A percentile compares a stretch with the other conserved stretches of the same genome.
phyloP scores from a whole-genome alignment of 2,113 vertebrate genomes.

The Grus americana region DNA sequence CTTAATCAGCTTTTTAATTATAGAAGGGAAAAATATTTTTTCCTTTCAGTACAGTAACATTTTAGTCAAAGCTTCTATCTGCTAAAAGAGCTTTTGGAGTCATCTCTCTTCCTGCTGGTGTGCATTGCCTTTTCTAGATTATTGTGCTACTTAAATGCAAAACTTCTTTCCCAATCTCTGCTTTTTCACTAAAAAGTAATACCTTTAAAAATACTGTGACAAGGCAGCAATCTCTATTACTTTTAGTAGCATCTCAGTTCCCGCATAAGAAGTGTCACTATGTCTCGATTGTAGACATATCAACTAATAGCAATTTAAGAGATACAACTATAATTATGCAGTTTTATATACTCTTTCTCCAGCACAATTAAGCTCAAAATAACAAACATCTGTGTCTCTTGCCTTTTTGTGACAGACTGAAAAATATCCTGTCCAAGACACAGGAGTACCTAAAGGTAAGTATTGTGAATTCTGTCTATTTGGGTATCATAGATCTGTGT shows the following conservation, averaged over 20 bases:
- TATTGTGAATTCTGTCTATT: not conserved
- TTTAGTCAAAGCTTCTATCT: not conserved
- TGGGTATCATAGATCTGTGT: not conserved
- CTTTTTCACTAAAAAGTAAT: not conserved
- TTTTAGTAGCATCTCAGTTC: not conserved
- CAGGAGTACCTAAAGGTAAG: conserved; percentile 86
- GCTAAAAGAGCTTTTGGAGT: not conserved
- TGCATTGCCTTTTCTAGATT: not conserved
- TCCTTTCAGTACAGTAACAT: not conserved
- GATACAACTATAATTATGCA: not conserved
- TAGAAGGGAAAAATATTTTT: not conserved
- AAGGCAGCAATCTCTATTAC: not conserved
- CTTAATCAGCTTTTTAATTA: not conserved
- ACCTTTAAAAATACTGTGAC: not conserved
- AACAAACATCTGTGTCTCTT: conserved; percentile 8
- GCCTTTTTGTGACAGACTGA: conserved; percentile 77
- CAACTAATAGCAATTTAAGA: not conserved
- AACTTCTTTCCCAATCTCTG: not conserved
- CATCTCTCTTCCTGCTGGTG: not conserved
- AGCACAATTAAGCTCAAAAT: conserved; percentile 1
- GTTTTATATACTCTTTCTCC: not conserved
- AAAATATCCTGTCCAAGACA: conserved; percentile 94
- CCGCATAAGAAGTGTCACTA: not conserved
- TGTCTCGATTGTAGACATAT: not conserved
- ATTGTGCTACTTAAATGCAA: not conserved